Evolutionary conservation across 2,888 invertebrate species (phyloP), one percentile per base, ranked within the genome.

Genomic region (Microplitis deprimator): DNA sequence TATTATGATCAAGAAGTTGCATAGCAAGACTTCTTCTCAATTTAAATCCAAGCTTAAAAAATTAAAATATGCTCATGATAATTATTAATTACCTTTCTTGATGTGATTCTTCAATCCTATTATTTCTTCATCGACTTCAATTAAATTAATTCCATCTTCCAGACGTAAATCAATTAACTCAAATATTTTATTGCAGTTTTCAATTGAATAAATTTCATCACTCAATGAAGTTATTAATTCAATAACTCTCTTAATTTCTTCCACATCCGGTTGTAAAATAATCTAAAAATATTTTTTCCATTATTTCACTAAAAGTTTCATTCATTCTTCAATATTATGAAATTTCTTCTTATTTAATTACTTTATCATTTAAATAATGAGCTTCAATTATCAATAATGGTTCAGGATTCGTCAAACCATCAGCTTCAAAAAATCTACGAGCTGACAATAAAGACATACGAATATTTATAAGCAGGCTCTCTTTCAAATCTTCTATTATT

Each of bases 401-500:
- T 17, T 74, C 68, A 1, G 68, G 39, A 2, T 61, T 62, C 16
- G 39, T 67, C 8, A 75, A 10, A 69, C 16, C 73, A 85, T 93
- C 93, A 8, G 94, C 93, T 79, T 93, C 93, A 17, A 95, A 90
- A 71, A 92, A 91, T 85, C 92, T 91, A 80, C 92, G 92, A 86
- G 94, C 91, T 80, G 92, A 91, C 80, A 92, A 91, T 87, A 95
- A 90, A 0, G 95, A 93, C 72, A 92, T 92, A 86, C 92, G 93
- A 1, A 93, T 92, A 81, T 93, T 91, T 61, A 93, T 91, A 76
- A 92, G 90, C 65, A 95, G 85, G 0, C 96, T 94, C 87, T 94
- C 94, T 89, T 95, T 94, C 78, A 96, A 89, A 86, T 95, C 91
- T 16, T 91, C 88, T 87, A 96, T 96, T 88, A 95, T 94, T 86